Base-by-base conservation (phyloP, 2,888 invertebrate species). In the Erebia palarica region DNA sequence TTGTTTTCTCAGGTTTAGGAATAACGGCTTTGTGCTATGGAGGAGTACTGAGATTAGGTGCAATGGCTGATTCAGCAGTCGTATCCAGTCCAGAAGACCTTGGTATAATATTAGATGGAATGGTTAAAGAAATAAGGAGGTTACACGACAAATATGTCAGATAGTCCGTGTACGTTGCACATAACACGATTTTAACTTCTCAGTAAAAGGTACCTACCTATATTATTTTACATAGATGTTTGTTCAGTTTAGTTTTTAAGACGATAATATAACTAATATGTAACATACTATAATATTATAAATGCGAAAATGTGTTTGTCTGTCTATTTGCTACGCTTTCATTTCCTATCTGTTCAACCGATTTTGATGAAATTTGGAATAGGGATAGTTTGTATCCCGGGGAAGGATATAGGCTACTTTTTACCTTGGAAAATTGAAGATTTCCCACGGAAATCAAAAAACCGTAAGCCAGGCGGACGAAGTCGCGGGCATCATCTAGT, bases 1-100 rank as follows among this genome's bases (percentile, higher is more conserved):
- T 51, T 55, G 49, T 21, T n/a, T 70, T 78, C 73, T 68, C 81
- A 86, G 94, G 94, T 58, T 79, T 94, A 44, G 93, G 94, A 13
- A 83, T 93, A 63, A 91, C 94, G 14, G 83, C 94, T 1, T 78
- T 94, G 14, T 91, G 89, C 64, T 94, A 94, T 75, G 90, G 89
- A 9, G 91, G 90, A 1, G 87, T 89, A 21, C 79, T 94, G 8
- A 85, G 94, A 18, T 77, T 94, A 7, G 93, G 92, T 0, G 81
- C 93, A 3, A 85, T 89, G 70, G 93, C 88, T 1, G 94, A 94
- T 73, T 80, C 81, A 53, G 89, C 90, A 0, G 70, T 94, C 36
- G 81, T 94, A 18, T 77, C 84, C 1, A 80, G 81, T 36, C 78
- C 87, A 10, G 83, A 83, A 4, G 85, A 88, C 61, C 84, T 92